Conservation (phyloP, 2,888 invertebrate genomes). For the Caenorhabditis parvicauda region DNA sequence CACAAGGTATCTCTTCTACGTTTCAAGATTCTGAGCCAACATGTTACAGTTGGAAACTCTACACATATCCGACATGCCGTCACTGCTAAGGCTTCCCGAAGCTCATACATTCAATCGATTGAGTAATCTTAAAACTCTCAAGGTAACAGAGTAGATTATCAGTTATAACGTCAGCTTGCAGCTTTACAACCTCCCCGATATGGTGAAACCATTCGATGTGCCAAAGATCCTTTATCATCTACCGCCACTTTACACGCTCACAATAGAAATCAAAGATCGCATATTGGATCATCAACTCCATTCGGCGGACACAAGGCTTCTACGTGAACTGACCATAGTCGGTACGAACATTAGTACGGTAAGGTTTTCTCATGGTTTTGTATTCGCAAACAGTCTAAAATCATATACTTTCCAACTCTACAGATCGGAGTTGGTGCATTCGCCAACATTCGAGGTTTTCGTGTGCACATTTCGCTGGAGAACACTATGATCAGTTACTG, state of each 20-base stretch:
- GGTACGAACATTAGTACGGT: conserved; percentile 44
- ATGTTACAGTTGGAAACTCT: conserved; percentile 40
- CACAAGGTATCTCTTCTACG: conserved; percentile 31
- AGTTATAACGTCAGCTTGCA: conserved; percentile 14
- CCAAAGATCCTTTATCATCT: conserved; percentile 40
- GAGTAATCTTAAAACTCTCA: conserved; percentile 40
- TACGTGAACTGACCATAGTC: conserved; percentile 44
- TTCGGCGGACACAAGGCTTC: conserved; percentile 41
- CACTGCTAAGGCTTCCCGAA: conserved; percentile 43
- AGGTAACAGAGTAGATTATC: conserved; percentile 14
- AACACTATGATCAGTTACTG: conserved; percentile 46
- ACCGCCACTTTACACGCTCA: conserved; percentile 48
- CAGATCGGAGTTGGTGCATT: conserved; percentile 52
- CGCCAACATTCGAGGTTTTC: conserved; percentile 48
- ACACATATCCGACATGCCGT: conserved; percentile 45
- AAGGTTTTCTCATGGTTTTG: background rate
- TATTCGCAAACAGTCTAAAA: background rate
- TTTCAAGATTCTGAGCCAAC: background rate
- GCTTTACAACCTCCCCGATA: conserved; percentile 43
- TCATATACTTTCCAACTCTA: conserved; percentile 5
- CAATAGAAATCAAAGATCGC: conserved; percentile 47
- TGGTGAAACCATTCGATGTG: conserved; percentile 39
- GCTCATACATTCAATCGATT: conserved; percentile 37
- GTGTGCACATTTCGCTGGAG: conserved; percentile 42
- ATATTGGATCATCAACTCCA: conserved; percentile 40